These are phyloP conservation scores for Poecilia gillii DNA, from an alignment of 2,797 vertebrate genomes.

Conservation along the genomic window DNA sequence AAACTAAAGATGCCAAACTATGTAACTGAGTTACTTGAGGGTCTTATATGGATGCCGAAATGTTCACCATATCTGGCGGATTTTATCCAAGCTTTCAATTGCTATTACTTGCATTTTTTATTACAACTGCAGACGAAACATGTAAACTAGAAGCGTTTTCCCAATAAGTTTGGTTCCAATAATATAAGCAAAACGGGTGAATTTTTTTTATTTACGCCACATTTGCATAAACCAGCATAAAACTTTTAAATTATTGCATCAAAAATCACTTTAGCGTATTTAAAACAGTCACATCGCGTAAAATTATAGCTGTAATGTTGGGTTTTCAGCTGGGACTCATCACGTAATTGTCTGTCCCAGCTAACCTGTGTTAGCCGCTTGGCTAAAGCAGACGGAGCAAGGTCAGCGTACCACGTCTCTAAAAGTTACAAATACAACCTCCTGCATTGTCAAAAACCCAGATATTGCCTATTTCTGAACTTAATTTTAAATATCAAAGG, in stretches of 20 bases:
- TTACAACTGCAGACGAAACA: background rate
- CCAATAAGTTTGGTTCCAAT: background rate
- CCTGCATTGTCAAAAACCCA: accelerated
- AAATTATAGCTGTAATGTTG: background rate
- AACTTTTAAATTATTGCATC: background rate
- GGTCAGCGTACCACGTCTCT: conserved; percentile 70
- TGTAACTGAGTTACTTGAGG: background rate
- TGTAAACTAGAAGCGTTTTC: background rate
- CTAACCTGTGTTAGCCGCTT: conserved; percentile 44
- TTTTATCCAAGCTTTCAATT: accelerated
- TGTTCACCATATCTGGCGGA: accelerated
- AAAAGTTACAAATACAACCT: background rate
- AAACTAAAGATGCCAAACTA: background rate
- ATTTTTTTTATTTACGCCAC: background rate
- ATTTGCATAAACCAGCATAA: background rate
- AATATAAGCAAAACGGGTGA: background rate
- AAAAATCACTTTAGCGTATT: accelerated
- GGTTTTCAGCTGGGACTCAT: background rate
- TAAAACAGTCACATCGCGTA: accelerated
- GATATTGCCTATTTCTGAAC: accelerated
- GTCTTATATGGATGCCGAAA: background rate
- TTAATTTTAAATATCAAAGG: accelerated
- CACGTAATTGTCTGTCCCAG: background rate
- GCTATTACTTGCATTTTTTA: accelerated
- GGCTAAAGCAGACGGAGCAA: conserved; percentile 74